Base-by-base conservation (phyloP, 2,113 vertebrate genomes). In the Chroicocephalus ridibundus region DNA sequence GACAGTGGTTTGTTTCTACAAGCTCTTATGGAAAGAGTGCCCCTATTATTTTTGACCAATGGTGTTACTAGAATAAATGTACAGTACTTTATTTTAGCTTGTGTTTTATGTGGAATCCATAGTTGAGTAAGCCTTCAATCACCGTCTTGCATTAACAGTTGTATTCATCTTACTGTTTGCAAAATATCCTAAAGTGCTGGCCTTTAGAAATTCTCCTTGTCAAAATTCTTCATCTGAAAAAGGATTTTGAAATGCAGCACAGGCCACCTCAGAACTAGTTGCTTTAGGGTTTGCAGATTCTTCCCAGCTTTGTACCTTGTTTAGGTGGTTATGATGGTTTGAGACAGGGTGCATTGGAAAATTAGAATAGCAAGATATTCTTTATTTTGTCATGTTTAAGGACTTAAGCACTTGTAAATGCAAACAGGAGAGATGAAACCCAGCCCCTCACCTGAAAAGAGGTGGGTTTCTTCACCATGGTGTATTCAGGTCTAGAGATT, bases 331-430 rank as follows among this genome's bases (percentile, higher is more conserved):
- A 26, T 5, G 8, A 8, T 64, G n/a, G 9, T 7, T 11, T 44
- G 38, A 82, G n/a, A 40, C 1, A 1, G 9, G 6, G 15, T 52
- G 18, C 16, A 25, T 2, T 0, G 1, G 25, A 57, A 80, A 70
- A 44, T 14, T 22, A 52, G 34, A 72, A 91, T 52, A 62, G 10
- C 13, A 74, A 44, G 11, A 31, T 61, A 46, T 75, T 71, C 25
- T 62, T 69, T 55, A 44, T 69, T 36, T 52, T 91, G 34, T 38
- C 3, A 5, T 49, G 14, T 7, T 22, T 75, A 60, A 78, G 31
- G 20, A 61, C 12, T 24, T 62, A 19, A 49, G 6, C 29, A 44
- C 52, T 62, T 79, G 5, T 76, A 64, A 78, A 68, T 29, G 31
- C 27, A 87, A 52, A 21, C 7, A 52, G 29, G 25, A 70, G 60